phyloP scores from a whole-genome alignment of 2,797 vertebrate species.

The Myripristis murdjan region DNA sequence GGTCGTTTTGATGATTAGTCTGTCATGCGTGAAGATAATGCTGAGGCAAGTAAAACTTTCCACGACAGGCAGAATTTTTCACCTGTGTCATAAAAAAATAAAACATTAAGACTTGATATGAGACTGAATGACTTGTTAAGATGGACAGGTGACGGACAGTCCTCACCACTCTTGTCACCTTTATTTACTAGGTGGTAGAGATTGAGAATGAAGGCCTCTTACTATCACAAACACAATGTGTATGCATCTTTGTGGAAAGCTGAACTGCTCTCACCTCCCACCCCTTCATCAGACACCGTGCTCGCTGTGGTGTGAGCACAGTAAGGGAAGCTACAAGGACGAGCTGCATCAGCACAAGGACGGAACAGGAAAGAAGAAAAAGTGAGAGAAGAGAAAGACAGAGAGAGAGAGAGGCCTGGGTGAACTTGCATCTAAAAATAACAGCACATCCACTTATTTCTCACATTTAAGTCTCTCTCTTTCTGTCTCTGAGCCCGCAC shows the following conservation, averaged over 20 bases:
- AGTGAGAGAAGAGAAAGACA: background rate
- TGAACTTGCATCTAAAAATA: slow-evolving; percentile 57
- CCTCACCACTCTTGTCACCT: too few species aligned
- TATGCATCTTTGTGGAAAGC: background rate
- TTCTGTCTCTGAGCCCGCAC: slow-evolving; percentile 16
- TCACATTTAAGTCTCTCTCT: slow-evolving; percentile 32
- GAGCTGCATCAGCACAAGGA: background rate
- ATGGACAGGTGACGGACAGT: too few species aligned
- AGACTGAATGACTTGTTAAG: too few species aligned
- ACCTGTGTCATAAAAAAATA: too few species aligned
- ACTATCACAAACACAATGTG: background rate
- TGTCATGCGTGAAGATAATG: too few species aligned
- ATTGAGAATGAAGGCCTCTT: too few species aligned
- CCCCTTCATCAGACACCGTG: slow-evolving; percentile 1
- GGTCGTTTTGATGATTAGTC: too few species aligned
- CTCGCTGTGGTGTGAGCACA: background rate
- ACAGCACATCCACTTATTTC: slow-evolving; percentile 46
- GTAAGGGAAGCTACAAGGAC: slow-evolving; percentile 12
- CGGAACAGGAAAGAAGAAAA: background rate
- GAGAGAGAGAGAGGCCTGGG: slow-evolving; percentile 15
- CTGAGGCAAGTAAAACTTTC: too few species aligned
- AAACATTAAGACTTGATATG: too few species aligned
- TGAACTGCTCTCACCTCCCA: background rate
- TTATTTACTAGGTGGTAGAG: too few species aligned
- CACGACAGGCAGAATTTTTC: too few species aligned